These are phyloP conservation scores for Indicator indicator DNA, from an alignment of 2,113 vertebrate species.

Conservation along the genomic window DNA sequence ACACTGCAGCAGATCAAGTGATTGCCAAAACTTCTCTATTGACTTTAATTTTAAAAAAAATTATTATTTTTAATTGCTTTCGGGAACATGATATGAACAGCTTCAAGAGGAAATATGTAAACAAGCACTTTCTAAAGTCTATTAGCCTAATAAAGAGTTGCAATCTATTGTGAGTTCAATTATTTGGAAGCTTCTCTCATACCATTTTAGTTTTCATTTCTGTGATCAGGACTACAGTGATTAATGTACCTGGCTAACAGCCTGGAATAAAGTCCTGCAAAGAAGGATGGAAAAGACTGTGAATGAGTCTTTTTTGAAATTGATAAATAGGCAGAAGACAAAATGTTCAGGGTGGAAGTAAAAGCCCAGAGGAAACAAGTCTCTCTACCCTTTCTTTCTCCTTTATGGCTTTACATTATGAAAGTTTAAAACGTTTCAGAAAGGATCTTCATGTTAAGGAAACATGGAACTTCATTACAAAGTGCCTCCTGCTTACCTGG, in stretches of 20 bases:
- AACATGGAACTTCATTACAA: neutral
- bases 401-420: neutral
- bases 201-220: neutral
- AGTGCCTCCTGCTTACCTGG: neutral
- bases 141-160: slow-evolving; percentile 12
- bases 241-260: neutral
- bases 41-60: neutral
- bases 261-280: neutral
- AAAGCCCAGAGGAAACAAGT: neutral
- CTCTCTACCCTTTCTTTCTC: neutral
- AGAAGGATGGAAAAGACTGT: neutral
- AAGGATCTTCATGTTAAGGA: neutral
- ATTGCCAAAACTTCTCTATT: neutral
- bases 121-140: neutral
- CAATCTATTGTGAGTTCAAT: neutral
- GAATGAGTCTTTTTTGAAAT: neutral
- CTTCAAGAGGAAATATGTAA: neutral
- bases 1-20: neutral
- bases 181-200: neutral
- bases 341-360: neutral
- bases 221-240: neutral
- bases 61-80: neutral
- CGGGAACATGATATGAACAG: neutral
- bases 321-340: neutral
- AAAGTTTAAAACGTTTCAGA: neutral